A percentile compares a stretch with the other conserved stretches of the same genome.
Evolutionary conservation across 2,113 vertebrate genomes (phyloP).

Genomic region (Felis chaus): DNA sequence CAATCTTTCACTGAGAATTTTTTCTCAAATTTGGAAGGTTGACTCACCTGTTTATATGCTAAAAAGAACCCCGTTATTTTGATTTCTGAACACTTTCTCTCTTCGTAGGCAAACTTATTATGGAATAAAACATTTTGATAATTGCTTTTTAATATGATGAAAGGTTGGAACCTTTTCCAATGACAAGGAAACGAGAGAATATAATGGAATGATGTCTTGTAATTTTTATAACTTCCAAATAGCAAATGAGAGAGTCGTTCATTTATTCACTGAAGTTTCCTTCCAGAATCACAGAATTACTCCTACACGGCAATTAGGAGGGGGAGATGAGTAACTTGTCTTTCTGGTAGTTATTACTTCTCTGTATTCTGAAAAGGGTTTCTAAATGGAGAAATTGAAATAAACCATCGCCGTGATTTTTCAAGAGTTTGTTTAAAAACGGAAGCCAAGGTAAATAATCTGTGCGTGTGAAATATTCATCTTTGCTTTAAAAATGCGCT

Average conservation of each 20-base stretch:
- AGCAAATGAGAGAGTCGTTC: conserved; percentile 80
- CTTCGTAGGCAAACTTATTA: conserved; percentile 76
- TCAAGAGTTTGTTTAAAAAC: conserved; percentile 43
- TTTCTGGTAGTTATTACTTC: conserved; percentile 57
- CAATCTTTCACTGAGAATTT: conserved; percentile 49
- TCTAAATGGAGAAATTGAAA: conserved; percentile 45
- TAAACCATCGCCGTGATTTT: conserved; percentile 26
- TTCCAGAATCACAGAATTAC: conserved; percentile 80
- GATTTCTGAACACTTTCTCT: conserved; percentile 74
- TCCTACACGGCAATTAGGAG: conserved; percentile 84
- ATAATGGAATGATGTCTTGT: conserved; percentile 72
- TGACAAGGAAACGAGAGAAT: conserved; percentile 76
- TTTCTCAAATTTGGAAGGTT: conserved; percentile 47
- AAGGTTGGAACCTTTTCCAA: conserved; percentile 73
- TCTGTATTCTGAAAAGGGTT: conserved; percentile 69
- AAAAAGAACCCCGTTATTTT: conserved; percentile 77
- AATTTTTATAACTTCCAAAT: conserved; percentile 66
- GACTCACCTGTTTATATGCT: conserved; percentile 76
- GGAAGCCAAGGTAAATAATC: conserved; percentile 17
- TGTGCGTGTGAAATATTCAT: conserved; percentile 18
- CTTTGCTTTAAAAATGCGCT: conserved; percentile 33
- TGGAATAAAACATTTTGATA: conserved; percentile 74
- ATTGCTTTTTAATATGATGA: conserved; percentile 75
- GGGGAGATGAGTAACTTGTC: conserved; percentile 75
- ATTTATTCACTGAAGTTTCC: conserved; percentile 81